Evolutionary conservation across 2,888 invertebrate genomes (phyloP).

Genomic region (Leptopilina drosophilae): DNA sequence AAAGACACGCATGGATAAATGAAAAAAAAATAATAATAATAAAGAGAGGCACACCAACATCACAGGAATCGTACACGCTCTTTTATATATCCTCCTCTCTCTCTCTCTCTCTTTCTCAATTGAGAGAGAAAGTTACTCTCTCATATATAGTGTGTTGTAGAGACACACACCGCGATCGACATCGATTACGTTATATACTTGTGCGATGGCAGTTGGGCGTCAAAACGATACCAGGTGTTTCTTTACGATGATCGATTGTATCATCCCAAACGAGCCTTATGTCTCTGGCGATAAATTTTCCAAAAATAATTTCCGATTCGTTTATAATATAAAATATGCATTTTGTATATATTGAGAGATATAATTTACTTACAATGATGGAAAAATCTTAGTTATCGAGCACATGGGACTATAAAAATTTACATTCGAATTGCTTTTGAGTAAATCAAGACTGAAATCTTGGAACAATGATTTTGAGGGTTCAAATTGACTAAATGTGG

Average conservation of each 20-base stretch:
- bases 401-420: too few relatives aligned
- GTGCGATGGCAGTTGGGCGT: slow-evolving; percentile 50
- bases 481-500: too few relatives aligned
- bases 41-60: not conserved
- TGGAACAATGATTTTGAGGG: too few relatives aligned
- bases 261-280: slow-evolving; percentile 22
- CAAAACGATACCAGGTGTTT: slow-evolving; percentile 54
- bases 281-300: slow-evolving; percentile 1
- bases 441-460: too few relatives aligned
- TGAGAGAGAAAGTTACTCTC: slow-evolving; percentile 32
- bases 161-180: slow-evolving; percentile 47
- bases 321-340: not conserved
- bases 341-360: too few relatives aligned
- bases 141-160: not conserved
- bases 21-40: not conserved
- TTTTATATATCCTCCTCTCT: slow-evolving; percentile 15
- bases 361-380: too few relatives aligned
- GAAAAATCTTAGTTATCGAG: too few relatives aligned
- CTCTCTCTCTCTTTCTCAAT: not conserved
- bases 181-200: slow-evolving; percentile 52
- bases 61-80: not conserved
- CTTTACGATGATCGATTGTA: slow-evolving; percentile 35
- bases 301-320: not conserved
- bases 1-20: slow-evolving; percentile 28
- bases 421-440: too few relatives aligned